Conservation (phyloP, 2,888 invertebrate species). For the Limnephilus marmoratus region DNA sequence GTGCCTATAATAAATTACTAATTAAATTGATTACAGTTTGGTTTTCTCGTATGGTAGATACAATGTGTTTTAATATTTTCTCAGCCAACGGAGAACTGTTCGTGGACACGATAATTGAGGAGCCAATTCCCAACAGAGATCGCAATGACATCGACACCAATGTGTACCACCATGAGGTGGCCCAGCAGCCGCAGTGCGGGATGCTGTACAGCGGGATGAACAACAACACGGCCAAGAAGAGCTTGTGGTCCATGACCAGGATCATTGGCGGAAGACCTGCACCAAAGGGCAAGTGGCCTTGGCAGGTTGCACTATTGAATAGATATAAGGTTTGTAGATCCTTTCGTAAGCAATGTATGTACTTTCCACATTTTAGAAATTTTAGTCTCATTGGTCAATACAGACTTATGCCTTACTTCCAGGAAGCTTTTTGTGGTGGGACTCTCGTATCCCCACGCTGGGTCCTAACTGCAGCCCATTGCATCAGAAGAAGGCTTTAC, state of each 20-base stretch:
- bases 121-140: conserved; percentile 54
- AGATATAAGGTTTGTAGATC: conserved; percentile 80
- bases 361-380: background rate
- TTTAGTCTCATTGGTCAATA: background rate
- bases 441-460: conserved; percentile 88
- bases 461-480: conserved; percentile 93
- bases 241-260: conserved; percentile 80
- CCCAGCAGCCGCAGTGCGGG: conserved; percentile 55
- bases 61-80: background rate
- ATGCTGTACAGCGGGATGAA: conserved; percentile 55
- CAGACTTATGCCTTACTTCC: background rate
- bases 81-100: conserved; percentile 60
- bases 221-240: conserved; percentile 68
- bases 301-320: conserved; percentile 95
- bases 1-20: background rate
- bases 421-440: conserved; percentile 84
- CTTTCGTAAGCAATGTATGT: background rate
- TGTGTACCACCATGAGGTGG: conserved; percentile 37
- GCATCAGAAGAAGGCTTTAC: conserved; percentile 85
- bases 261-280: conserved; percentile 93
- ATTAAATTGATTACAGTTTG: background rate
- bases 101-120: conserved; percentile 63
- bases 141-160: conserved; percentile 58
- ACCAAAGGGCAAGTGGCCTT: conserved; percentile 92
- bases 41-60: background rate